Evolutionary conservation across 2,797 vertebrate species (phyloP).

Genomic region (Rhinophrynus dorsalis): DNA sequence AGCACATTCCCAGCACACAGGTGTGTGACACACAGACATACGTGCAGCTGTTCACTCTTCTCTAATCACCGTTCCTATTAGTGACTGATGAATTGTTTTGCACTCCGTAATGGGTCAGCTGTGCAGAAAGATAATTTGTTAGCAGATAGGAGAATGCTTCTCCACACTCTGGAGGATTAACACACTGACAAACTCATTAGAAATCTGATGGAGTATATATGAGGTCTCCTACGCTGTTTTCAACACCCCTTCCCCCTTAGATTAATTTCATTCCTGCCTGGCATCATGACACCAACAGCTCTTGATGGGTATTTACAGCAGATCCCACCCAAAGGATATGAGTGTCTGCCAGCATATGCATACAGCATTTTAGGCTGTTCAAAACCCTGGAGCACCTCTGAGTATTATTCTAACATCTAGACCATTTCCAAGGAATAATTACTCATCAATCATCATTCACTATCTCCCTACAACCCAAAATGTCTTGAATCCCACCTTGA

Average conservation of each 20-base stretch:
- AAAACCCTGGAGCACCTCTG: too few relatives aligned
- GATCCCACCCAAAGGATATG: not conserved
- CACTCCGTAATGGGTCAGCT: conserved; percentile 53
- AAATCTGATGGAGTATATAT: conserved; percentile 53
- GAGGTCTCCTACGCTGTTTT: conserved; percentile 34
- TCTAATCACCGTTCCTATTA: conserved; percentile 29
- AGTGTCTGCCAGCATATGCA: not conserved
- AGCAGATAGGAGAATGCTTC: conserved; percentile 60
- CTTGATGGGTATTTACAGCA: not conserved
- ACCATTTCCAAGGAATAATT: too few relatives aligned
- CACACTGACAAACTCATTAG: conserved; percentile 65
- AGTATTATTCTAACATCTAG: too few relatives aligned
- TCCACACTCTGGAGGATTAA: conserved; percentile 54
- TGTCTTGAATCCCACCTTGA: too few relatives aligned
- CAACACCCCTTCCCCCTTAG: conserved; percentile 53
- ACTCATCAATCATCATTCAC: too few relatives aligned
- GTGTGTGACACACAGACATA: not conserved
- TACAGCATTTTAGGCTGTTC: not conserved
- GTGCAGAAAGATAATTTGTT: conserved; percentile 57
- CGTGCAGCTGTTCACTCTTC: not conserved
- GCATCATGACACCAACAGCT: not conserved
- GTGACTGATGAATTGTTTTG: conserved; percentile 56
- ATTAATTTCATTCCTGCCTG: conserved; percentile 47
- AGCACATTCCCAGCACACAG: not conserved
- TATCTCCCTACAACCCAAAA: too few relatives aligned